phyloP scores from a whole-genome alignment of 2,888 invertebrate species.

The Sepioteuthis lessoniana region DNA sequence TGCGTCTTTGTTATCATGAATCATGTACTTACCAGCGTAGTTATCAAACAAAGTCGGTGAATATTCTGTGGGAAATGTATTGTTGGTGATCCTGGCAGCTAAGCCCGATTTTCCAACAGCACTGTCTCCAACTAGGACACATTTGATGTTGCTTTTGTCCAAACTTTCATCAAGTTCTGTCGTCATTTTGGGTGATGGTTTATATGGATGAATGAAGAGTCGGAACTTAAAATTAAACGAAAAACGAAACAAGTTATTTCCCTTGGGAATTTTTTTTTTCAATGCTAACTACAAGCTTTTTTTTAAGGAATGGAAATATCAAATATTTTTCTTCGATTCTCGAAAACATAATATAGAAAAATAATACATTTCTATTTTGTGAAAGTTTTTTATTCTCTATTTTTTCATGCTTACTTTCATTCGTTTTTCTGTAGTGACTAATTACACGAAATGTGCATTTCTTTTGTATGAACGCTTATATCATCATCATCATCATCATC shows the following conservation, averaged over 20 bases:
- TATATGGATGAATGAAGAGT: slow-evolving; percentile 25
- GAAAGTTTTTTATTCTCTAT: too few relatives aligned
- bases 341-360: too few relatives aligned
- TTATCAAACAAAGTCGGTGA: slow-evolving; percentile 67
- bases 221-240: slow-evolving; percentile 36
- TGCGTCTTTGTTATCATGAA: background rate
- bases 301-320: too few relatives aligned
- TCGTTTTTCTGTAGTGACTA: too few relatives aligned
- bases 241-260: slow-evolving; percentile 41
- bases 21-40: slow-evolving; percentile 63
- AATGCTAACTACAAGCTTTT: background rate
- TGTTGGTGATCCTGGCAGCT: slow-evolving; percentile 61
- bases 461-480: too few relatives aligned
- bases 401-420: too few relatives aligned
- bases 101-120: slow-evolving; percentile 66
- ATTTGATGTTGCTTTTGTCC: slow-evolving; percentile 57
- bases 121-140: slow-evolving; percentile 67
- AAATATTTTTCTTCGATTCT: too few relatives aligned
- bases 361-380: too few relatives aligned
- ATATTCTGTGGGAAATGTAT: slow-evolving; percentile 63
- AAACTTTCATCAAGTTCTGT: slow-evolving; percentile 43
- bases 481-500: too few relatives aligned
- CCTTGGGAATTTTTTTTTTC: slow-evolving; percentile 7
- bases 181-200: slow-evolving; percentile 1
- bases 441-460: too few relatives aligned